These are phyloP conservation scores for Aquatica leii DNA, from an alignment of 2,888 invertebrate species.

Conservation along the genomic window DNA sequence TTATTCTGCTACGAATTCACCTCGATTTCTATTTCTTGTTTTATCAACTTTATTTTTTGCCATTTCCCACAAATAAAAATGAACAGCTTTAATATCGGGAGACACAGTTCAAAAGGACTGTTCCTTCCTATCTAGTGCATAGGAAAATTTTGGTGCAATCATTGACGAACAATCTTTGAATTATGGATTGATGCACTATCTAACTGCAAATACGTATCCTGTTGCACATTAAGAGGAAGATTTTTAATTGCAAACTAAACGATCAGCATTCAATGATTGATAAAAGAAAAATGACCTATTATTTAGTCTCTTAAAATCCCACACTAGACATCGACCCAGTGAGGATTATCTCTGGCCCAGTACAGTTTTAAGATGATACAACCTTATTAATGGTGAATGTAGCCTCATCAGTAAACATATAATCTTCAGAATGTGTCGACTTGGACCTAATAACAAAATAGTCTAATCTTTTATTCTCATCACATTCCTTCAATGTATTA, in stretches of 20 bases:
- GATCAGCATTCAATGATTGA: conserved; percentile 3
- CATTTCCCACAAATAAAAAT: neutral
- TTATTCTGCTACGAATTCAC: no score
- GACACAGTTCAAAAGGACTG: conserved; percentile 17
- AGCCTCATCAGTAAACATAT: no score
- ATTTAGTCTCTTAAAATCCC: neutral
- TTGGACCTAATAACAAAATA: no score
- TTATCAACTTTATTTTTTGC: conserved; percentile 15
- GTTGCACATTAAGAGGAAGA: conserved; percentile 30
- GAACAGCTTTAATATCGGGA: neutral
- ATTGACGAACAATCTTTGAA: conserved; percentile 29
- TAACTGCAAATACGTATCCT: conserved; percentile 25
- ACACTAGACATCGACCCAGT: neutral
- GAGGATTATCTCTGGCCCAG: no score
- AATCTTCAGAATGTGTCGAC: no score
- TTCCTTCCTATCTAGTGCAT: conserved; percentile 19
- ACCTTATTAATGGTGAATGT: no score
- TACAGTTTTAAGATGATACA: no score
- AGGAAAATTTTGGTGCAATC: conserved; percentile 25
- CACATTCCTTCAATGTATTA: no score
- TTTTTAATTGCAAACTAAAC: conserved; percentile 26
- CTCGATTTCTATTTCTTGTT: neutral
- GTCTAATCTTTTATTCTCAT: no score
- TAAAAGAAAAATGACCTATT: conserved; percentile 14
- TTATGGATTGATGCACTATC: conserved; percentile 25